These are phyloP conservation scores for Tenrec ecaudatus DNA, from an alignment of 2,113 vertebrate species.

Conservation along the genomic window DNA sequence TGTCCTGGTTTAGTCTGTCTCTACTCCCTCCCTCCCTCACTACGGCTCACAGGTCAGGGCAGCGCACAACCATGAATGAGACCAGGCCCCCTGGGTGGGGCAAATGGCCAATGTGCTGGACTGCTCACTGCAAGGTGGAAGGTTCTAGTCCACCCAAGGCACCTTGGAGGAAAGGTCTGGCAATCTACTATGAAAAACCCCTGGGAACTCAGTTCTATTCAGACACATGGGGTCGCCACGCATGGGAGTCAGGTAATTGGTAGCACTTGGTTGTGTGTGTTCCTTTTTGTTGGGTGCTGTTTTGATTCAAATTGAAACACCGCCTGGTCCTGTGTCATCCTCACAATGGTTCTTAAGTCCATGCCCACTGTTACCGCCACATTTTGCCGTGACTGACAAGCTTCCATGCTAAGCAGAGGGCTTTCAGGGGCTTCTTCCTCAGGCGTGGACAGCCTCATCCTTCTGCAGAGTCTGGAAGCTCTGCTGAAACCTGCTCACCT, in stretches of 20 bases:
- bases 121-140: neutral
- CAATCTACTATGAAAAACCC: neutral
- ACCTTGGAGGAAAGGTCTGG: neutral
- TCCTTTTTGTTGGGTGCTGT: no score
- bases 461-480: no score
- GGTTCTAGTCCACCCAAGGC: neutral
- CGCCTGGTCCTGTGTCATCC: no score
- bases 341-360: no score
- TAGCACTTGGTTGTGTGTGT: neutral
- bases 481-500: no score
- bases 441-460: no score
- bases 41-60: fast-evolving
- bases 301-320: no score
- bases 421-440: no score
- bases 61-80: fast-evolving
- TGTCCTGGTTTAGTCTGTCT: neutral
- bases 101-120: neutral
- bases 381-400: no score
- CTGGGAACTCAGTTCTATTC: neutral
- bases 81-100: neutral
- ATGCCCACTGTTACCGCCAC: no score
- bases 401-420: no score
- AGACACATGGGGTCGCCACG: neutral
- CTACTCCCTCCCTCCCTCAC: fast-evolving
- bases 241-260: neutral